Evolutionary conservation across 2,888 invertebrate species (phyloP).

Genomic region (Antheraea assamensis): DNA sequence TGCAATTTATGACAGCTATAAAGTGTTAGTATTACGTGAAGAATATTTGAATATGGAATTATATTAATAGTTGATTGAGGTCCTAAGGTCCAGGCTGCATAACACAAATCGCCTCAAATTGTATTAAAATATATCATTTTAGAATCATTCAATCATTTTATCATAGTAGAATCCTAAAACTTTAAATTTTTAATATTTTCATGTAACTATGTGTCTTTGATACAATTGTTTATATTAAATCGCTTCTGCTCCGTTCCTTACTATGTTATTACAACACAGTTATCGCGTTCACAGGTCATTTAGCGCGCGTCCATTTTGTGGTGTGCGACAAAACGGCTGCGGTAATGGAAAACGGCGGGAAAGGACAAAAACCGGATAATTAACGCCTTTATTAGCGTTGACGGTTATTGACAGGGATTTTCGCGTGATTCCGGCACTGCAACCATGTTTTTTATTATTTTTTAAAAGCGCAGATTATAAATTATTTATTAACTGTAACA

Average conservation of each 20-base stretch:
- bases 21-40: too few species aligned
- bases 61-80: too few species aligned
- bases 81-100: too few species aligned
- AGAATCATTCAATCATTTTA: too few species aligned
- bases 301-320: constrained; percentile 35
- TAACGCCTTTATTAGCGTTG: constrained; percentile 23
- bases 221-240: neutral
- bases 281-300: constrained; percentile 39
- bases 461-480: neutral
- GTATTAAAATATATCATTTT: too few species aligned
- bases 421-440: constrained; percentile 8
- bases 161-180: too few species aligned
- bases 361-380: constrained; percentile 34
- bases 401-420: constrained; percentile 18
- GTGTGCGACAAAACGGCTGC: constrained; percentile 40
- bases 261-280: constrained; percentile 18
- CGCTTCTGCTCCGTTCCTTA: constrained; percentile 19
- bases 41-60: too few species aligned
- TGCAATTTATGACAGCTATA: too few species aligned
- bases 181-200: too few species aligned
- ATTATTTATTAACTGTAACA: too few species aligned
- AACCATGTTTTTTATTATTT: neutral
- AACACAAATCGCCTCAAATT: too few species aligned
- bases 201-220: too few species aligned
- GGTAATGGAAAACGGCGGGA: constrained; percentile 41